Conservation (phyloP, 2,888 invertebrate species). For the Creontiades dilutus region DNA sequence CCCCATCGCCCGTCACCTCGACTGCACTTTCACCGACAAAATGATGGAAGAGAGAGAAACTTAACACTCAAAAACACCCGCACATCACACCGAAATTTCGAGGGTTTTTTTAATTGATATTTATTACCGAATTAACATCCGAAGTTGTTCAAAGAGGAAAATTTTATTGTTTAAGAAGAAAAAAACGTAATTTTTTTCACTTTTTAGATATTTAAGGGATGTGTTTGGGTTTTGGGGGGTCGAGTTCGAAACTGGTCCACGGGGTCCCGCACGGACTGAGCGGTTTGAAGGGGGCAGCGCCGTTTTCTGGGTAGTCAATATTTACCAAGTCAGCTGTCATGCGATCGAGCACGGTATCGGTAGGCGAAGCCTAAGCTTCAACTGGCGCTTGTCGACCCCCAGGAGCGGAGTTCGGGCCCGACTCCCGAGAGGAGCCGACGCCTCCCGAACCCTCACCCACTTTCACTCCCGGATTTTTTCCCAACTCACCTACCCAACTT, state of each 20-base stretch:
- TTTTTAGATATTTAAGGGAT: neutral
- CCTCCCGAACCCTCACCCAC: constrained; percentile 4
- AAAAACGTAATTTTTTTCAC: neutral
- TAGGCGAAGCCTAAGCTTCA: constrained; percentile 59
- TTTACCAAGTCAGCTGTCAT: constrained; percentile 15
- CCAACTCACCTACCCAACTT: too few species aligned
- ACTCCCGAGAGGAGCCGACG: neutral
- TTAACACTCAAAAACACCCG: neutral
- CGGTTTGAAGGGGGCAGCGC: constrained; percentile 3
- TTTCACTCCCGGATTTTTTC: neutral
- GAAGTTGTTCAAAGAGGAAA: neutral
- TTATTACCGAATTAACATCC: neutral
- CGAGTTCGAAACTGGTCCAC: neutral
- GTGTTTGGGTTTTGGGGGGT: neutral
- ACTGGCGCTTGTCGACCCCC: constrained; percentile 69
- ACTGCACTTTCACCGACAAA: constrained; percentile 42
- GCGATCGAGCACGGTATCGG: neutral
- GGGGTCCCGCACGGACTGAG: neutral
- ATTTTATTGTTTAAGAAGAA: neutral
- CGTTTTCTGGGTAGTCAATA: constrained; percentile 37
- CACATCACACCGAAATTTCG: neutral
- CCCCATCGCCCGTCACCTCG: constrained; percentile 81
- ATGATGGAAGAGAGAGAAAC: constrained; percentile 14
- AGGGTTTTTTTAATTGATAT: neutral
- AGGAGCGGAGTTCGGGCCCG: constrained; percentile 44